These are phyloP conservation scores for Phrynocephalus versicolor DNA, from an alignment of 2,113 vertebrate species.

Conservation along the genomic window DNA sequence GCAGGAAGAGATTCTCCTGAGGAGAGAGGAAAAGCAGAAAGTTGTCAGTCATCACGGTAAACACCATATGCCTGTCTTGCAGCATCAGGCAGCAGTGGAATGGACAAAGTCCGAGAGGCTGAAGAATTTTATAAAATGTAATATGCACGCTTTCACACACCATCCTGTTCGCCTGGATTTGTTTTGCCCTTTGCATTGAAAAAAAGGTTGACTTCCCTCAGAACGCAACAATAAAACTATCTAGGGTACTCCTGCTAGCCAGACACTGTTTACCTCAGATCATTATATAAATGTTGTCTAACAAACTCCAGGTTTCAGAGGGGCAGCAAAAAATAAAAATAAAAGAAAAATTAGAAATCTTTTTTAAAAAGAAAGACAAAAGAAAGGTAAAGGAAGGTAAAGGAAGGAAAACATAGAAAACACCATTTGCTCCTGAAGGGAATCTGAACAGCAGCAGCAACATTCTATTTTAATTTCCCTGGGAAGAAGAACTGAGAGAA, in stretches of 20 bases:
- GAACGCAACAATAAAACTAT: slow-evolving; percentile 14
- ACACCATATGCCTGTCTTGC: slow-evolving; percentile 70
- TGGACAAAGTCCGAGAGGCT: slow-evolving; percentile 59
- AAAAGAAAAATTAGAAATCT: too few relatives aligned
- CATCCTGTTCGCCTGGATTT: not conserved
- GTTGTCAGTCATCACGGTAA: slow-evolving; percentile 67
- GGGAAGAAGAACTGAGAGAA: not conserved
- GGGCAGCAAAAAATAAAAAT: slow-evolving; percentile 37
- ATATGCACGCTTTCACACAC: not conserved
- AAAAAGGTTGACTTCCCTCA: slow-evolving; percentile 12
- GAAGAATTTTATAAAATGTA: slow-evolving; percentile 21
- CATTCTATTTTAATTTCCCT: slow-evolving; percentile 23
- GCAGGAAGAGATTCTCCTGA: slow-evolving; percentile 64
- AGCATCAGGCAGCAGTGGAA: slow-evolving; percentile 58
- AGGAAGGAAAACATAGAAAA: slow-evolving; percentile 8
- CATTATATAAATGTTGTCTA: slow-evolving; percentile 55
- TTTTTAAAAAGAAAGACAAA: slow-evolving; percentile 45
- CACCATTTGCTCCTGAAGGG: slow-evolving; percentile 30
- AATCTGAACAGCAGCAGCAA: slow-evolving; percentile 34
- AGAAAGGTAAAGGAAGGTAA: not conserved
- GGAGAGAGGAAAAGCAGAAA: slow-evolving; percentile 61
- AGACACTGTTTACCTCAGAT: slow-evolving; percentile 49
- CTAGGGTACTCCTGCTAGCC: slow-evolving; percentile 15
- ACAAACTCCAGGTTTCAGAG: slow-evolving; percentile 51
- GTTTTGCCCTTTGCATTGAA: slow-evolving; percentile 43